phyloP scores from a whole-genome alignment of 2,797 vertebrate genomes.

The Poecilia gillii region DNA sequence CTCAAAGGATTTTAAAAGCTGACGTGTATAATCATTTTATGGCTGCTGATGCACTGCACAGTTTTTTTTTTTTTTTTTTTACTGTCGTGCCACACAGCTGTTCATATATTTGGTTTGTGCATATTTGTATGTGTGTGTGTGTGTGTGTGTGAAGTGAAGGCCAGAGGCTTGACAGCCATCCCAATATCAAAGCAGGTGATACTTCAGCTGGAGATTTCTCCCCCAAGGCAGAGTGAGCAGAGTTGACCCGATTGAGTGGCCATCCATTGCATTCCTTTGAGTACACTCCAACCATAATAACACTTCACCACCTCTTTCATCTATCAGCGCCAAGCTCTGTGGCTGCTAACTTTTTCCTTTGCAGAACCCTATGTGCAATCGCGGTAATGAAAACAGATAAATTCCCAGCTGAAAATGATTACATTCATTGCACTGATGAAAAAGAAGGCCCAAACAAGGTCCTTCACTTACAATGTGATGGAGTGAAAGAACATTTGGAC shows the following conservation, averaged over 20 bases:
- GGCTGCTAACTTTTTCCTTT: constrained; percentile 60
- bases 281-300: constrained; percentile 73
- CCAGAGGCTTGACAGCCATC: constrained; percentile 44
- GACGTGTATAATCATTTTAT: constrained; percentile 4
- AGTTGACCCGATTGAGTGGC: constrained; percentile 72
- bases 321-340: constrained; percentile 54
- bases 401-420: constrained; percentile 17
- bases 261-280: constrained; percentile 73
- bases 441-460: neutral
- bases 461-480: neutral
- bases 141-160: constrained; percentile 18
- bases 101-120: constrained; percentile 9
- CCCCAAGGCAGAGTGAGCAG: constrained; percentile 52
- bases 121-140: constrained; percentile 5
- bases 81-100: neutral
- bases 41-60: neutral
- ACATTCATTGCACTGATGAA: constrained; percentile 1
- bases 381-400: constrained; percentile 30
- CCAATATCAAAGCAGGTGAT: constrained; percentile 72
- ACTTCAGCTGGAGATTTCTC: constrained; percentile 65
- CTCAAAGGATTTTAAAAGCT: constrained; percentile 20
- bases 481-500: neutral
- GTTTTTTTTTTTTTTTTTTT: neutral
- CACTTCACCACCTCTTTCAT: constrained; percentile 74
- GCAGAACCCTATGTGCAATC: constrained; percentile 15